phyloP scores from a whole-genome alignment of 2,113 vertebrate genomes.

The Orcinus orca region DNA sequence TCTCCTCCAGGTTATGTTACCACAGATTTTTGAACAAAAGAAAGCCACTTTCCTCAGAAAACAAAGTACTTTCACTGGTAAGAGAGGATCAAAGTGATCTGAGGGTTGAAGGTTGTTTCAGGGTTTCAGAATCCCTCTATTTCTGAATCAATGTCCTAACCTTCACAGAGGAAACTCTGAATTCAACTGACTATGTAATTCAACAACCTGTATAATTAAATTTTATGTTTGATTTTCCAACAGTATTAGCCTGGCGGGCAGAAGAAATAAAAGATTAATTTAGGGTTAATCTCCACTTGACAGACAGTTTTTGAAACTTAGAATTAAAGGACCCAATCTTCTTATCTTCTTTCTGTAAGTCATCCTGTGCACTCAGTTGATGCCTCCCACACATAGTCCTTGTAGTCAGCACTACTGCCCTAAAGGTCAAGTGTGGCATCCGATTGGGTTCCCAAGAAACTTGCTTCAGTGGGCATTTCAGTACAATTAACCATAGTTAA shows the following conservation, averaged over 20 bases:
- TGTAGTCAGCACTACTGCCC: neutral
- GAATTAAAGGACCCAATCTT: neutral
- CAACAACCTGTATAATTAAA: neutral
- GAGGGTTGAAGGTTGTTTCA: neutral
- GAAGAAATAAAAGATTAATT: neutral
- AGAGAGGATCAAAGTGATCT: neutral
- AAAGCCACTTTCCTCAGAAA: neutral
- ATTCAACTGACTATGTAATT: neutral
- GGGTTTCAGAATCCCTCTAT: neutral
- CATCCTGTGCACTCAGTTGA: neutral
- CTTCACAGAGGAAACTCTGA: neutral
- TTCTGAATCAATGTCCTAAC: neutral
- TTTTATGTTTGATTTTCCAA: neutral
- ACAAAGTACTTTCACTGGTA: neutral
- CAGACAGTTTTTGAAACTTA: neutral
- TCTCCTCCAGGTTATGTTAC: neutral
- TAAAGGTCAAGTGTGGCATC: neutral
- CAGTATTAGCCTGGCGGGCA: neutral
- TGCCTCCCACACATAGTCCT: neutral
- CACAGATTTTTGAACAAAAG: neutral
- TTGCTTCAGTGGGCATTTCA: neutral
- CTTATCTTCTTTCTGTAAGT: neutral
- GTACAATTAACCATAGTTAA: neutral
- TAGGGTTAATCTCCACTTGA: neutral
- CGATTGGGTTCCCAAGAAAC: neutral